These are phyloP conservation scores for Bombus haemorrhoidalis DNA, from an alignment of 1,140 invertebrate species.

Conservation along the genomic window DNA sequence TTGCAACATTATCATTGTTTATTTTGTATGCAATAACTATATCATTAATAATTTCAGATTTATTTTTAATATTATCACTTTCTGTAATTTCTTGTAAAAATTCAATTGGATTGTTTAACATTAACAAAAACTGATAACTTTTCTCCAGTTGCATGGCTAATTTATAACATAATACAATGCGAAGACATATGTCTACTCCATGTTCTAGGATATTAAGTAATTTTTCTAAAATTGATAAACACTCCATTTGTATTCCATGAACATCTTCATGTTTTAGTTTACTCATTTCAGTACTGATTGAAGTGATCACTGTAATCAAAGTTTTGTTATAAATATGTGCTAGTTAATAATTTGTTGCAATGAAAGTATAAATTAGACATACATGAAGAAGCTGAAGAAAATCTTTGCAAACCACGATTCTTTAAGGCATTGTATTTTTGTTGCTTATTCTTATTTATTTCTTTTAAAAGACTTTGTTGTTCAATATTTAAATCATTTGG, in stretches of 20 bases:
- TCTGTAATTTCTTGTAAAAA: slow-evolving; percentile 83
- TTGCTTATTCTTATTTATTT: slow-evolving; percentile 59
- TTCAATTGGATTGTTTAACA: slow-evolving; percentile 81
- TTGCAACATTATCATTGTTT: slow-evolving; percentile 77
- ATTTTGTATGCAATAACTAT: slow-evolving; percentile 82
- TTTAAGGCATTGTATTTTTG: slow-evolving; percentile 67
- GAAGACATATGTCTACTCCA: slow-evolving; percentile 82
- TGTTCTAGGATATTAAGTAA: slow-evolving; percentile 73
- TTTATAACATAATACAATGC: slow-evolving; percentile 83
- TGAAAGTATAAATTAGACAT: slow-evolving; percentile 35
- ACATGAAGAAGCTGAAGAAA: slow-evolving; percentile 72
- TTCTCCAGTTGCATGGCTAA: slow-evolving; percentile 83
- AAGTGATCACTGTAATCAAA: slow-evolving; percentile 38
- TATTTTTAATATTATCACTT: slow-evolving; percentile 81
- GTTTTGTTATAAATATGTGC: neutral
- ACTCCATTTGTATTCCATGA: slow-evolving; percentile 72
- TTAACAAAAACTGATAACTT: slow-evolving; percentile 83
- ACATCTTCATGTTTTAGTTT: slow-evolving; percentile 50
- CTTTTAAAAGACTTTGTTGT: slow-evolving; percentile 70
- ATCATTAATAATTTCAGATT: slow-evolving; percentile 84
- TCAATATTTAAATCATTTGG: slow-evolving; percentile 74
- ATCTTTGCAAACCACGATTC: slow-evolving; percentile 68
- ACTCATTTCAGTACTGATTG: slow-evolving; percentile 18
- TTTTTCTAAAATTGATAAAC: slow-evolving; percentile 71
- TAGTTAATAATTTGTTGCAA: neutral